Base-by-base conservation (phyloP, 1,140 invertebrate genomes). In the Drosophila virilis region DNA sequence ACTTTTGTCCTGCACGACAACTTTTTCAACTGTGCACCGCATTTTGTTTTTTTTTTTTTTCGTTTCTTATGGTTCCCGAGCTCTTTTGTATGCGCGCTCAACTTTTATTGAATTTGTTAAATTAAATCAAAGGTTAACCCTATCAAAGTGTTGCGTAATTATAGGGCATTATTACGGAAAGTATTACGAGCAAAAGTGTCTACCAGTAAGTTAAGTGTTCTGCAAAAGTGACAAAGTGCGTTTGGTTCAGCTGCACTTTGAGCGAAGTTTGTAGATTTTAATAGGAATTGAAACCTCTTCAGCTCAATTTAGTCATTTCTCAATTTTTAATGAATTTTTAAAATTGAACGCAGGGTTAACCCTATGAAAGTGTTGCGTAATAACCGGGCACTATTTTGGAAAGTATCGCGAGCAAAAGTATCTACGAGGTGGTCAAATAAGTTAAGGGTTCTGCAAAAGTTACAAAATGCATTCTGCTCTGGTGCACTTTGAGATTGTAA, bases 91-190 rank as follows among this genome's bases (percentile, higher is more conserved):
- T 67, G 13, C 69, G 51, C 52, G 35, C 40, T 70, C 60, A 13
- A 72, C 68, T 70, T 61, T 72, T 62, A 80, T 84, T 85, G 81
- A 84, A 71, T 64, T 85, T 85, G 77, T 55, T 74, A 85, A 85
- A 84, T 84, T 85, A 61, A 80, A 81, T 84, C 69, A 85, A 74
- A 57, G 81, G 77, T 74, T 80, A 85, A 84, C 81, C 85, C 85
- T 62, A 22, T 58, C 51, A 71, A 70, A 70, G 73, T 65, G 38
- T 35, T 52, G 4, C 12, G 42, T 74, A 74, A 69, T 61, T 69
- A 60, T 40, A 37, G n/a, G 13, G 9, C 37, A 55, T 48, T 46
- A 48, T 40, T 51, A 32, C 17, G 3, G 10, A n/a, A 37, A 61
- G 32, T 38, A 52, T 12, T 46, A n/a, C 13, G 45, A 51, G 15